phyloP scores from a whole-genome alignment of 1,140 invertebrate genomes.

The Drosophila arawakana region DNA sequence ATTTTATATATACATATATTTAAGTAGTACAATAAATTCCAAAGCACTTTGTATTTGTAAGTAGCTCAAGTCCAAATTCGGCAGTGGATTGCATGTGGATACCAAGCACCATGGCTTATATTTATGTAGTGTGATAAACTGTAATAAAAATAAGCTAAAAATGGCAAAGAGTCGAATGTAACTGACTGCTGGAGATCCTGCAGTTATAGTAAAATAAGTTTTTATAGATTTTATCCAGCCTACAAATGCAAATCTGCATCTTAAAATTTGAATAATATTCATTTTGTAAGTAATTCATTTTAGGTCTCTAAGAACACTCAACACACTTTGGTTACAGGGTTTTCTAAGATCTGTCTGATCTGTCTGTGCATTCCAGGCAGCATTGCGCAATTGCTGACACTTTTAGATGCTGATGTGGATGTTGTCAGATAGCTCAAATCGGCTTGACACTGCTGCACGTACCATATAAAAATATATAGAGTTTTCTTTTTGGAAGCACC shows the following conservation, averaged over 20 bases:
- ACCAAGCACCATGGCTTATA: not conserved
- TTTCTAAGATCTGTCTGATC: not conserved
- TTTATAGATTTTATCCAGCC: too few species aligned
- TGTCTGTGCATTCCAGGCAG: not conserved
- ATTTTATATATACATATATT: not conserved
- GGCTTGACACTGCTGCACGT: constrained; percentile 22
- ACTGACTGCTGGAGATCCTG: too few species aligned
- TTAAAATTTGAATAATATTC: too few species aligned
- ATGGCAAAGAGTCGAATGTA: too few species aligned
- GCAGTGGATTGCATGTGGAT: constrained; percentile 7
- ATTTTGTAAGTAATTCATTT: too few species aligned
- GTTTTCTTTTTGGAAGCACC: constrained; percentile 41
- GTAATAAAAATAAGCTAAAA: not conserved
- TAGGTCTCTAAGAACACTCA: too few species aligned
- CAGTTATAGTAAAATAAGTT: too few species aligned
- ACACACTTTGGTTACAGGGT: too few species aligned
- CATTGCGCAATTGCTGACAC: constrained; percentile 37
- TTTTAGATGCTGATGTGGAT: constrained; percentile 44
- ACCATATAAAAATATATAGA: not conserved
- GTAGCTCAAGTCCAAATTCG: constrained; percentile 16
- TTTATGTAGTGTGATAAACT: constrained; percentile 5
- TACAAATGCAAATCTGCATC: too few species aligned
- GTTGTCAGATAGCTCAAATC: constrained; percentile 49
- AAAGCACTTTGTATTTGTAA: constrained; percentile 8
- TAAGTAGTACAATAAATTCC: constrained; percentile 8